Base-by-base conservation (phyloP, 2,888 invertebrate genomes). In the Drosophila ustulata region DNA sequence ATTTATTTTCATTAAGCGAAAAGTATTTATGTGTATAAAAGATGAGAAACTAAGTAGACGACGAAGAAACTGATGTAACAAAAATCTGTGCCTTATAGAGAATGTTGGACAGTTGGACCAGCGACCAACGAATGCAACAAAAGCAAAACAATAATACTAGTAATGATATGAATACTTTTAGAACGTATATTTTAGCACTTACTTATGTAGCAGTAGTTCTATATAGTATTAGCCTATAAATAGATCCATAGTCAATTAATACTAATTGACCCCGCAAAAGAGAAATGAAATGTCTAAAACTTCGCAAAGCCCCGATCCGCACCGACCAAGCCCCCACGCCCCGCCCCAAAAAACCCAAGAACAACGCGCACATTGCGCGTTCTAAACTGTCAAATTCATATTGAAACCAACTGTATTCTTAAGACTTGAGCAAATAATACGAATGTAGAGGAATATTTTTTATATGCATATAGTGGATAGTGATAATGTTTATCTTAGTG, bases 401-500 rank as follows among this genome's bases (percentile, higher is more conserved):
- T 87, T 87, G 89, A 87, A 87, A 83, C 79, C 88, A 86, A 88
- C 81, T 91, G 80, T 90, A 90, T 79, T 78, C 63, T 73, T 91
- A 90, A 89, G 89, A 90, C 90, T 90, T 89, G 76, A 88, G 88
- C 69, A 88, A 86, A 80, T 74, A 80, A 82, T 86, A 86, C 88
- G 81, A 86, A 88, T 86, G 86, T 82, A 86, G 73, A 78, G 74
- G 68, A 82, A 85, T 89, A 89, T 88, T 82, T 82, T 80, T 80
- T 71, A 84, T 88, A 83, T 75, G 67, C 67, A 71, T 71, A 49
- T 87, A 88, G 71, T 65, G 59, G 71, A 66, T 84, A 89, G 66
- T 70, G 64, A 69, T 86, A 81, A 52, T 55, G 32, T 66, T 63
- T 80, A 65, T 30, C 62, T 53, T 74, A 78, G 64, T 39, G 63